A percentile compares a stretch with the other conserved stretches of the same genome.
These are phyloP conservation scores for Morpho achilles DNA, from an alignment of 2,888 invertebrate genomes.

Conservation along the genomic window DNA sequence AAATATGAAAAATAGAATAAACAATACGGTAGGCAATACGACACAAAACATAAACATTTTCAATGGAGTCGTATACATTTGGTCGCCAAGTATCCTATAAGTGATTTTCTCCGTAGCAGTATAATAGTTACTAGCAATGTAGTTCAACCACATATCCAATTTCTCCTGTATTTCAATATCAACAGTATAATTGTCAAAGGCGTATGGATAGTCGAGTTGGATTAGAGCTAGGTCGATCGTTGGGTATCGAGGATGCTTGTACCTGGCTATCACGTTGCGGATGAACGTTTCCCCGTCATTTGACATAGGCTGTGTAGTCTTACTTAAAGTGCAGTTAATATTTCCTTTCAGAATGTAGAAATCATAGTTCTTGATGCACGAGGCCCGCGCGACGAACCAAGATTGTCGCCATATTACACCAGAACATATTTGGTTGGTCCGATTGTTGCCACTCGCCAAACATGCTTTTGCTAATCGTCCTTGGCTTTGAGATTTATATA, in stretches of 20 bases:
- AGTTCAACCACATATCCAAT: constrained; percentile 23
- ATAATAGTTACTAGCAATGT: neutral
- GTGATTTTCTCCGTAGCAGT: neutral
- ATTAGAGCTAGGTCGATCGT: constrained; percentile 19
- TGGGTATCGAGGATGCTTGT: constrained; percentile 20
- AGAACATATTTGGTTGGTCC: constrained; percentile 15
- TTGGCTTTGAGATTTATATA: constrained; percentile 11
- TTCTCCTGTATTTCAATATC: constrained; percentile 9
- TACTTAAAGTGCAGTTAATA: constrained; percentile 16
- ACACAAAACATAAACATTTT: constrained; percentile 28
- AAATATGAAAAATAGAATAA: constrained; percentile 27
- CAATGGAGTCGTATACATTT: constrained; percentile 24
- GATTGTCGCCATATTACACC: constrained; percentile 27
- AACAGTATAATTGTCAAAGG: constrained; percentile 8
- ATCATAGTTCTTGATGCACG: constrained; percentile 19
- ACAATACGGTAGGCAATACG: constrained; percentile 26
- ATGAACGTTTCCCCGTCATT: neutral
- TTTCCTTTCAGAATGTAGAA: constrained; percentile 15
- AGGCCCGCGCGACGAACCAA: constrained; percentile 26
- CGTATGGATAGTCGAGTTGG: constrained; percentile 19
- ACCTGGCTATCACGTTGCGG: constrained; percentile 15
- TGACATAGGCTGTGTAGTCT: neutral
- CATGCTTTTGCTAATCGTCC: constrained; percentile 24
- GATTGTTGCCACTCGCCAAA: neutral
- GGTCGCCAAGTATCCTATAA: constrained; percentile 3